These are phyloP conservation scores for Thalassoma bifasciatum DNA, from an alignment of 2,113 vertebrate genomes.

Conservation along the genomic window DNA sequence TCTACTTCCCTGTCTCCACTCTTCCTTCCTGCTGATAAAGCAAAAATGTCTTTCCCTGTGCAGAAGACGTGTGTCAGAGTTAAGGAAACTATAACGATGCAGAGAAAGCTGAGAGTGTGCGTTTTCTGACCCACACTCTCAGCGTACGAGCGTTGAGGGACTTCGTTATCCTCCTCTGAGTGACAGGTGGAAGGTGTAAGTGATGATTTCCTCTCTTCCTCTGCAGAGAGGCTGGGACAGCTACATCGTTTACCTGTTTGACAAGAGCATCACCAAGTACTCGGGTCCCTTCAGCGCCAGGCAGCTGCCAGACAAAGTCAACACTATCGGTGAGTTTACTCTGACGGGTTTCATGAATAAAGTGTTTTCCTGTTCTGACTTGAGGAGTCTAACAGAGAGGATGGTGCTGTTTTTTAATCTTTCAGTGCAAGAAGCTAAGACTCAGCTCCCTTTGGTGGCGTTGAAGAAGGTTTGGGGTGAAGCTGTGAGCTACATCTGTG, in stretches of 20 bases:
- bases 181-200: not conserved
- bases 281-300: constrained; percentile 93
- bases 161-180: not conserved
- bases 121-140: not conserved
- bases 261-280: constrained; percentile 95
- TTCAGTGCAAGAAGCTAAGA: constrained; percentile 92
- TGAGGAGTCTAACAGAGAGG: too few relatives aligned
- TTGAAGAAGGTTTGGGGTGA: constrained; percentile 95
- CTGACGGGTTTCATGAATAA: too few relatives aligned
- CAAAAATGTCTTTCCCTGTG: not conserved
- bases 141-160: not conserved
- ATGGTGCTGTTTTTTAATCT: not conserved
- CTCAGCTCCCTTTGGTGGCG: constrained; percentile 86
- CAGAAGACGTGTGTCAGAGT: not conserved
- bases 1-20: not conserved
- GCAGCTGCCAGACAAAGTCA: constrained; percentile 94
- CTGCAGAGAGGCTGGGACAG: constrained; percentile 96
- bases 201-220: constrained; percentile 19
- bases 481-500: constrained; percentile 94
- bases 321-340: constrained; percentile 89
- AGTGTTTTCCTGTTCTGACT: too few relatives aligned
- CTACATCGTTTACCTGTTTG: constrained; percentile 98
- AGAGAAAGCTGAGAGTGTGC: not conserved
- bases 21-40: not conserved
- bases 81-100: not conserved